Conservation (phyloP, 2,888 invertebrate genomes). For the Mesorhabditis belari region DNA sequence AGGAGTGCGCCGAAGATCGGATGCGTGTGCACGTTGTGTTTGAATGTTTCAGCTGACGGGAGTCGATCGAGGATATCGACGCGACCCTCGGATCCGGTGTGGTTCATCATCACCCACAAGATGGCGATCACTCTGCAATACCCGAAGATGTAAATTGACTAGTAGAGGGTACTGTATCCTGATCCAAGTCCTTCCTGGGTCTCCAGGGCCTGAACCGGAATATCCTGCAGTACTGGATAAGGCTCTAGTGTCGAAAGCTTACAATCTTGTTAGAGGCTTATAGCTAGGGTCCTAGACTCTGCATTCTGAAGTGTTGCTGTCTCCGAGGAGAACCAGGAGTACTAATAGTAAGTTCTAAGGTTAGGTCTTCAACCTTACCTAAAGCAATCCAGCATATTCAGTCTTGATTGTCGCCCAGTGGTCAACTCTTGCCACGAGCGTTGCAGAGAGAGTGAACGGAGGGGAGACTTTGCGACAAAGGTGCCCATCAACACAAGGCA, state of each 20-base stretch:
- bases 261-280: too few species aligned
- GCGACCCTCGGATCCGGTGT: constrained; percentile 46
- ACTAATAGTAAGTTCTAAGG: too few species aligned
- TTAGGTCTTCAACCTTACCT: background rate
- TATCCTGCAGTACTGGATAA: too few species aligned
- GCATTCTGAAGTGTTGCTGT: too few species aligned
- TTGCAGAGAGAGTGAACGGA: constrained; percentile 11
- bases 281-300: too few species aligned
- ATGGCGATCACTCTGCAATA: constrained; percentile 47
- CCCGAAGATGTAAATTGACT: too few species aligned
- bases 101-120: constrained; percentile 49
- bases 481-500: background rate
- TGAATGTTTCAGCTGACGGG: constrained; percentile 41
- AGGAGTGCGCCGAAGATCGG: constrained; percentile 46
- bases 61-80: constrained; percentile 44
- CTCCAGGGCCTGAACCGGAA: too few species aligned
- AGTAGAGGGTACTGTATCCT: too few species aligned
- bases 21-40: constrained; percentile 41
- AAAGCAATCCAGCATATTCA: constrained; percentile 29
- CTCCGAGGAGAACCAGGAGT: too few species aligned
- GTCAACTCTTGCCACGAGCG: constrained; percentile 26
- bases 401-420: constrained; percentile 25
- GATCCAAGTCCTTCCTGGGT: too few species aligned
- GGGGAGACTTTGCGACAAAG: background rate
- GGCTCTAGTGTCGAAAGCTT: too few species aligned